Base-by-base conservation (phyloP, 2,888 invertebrate genomes). In the Phania funesta region DNA sequence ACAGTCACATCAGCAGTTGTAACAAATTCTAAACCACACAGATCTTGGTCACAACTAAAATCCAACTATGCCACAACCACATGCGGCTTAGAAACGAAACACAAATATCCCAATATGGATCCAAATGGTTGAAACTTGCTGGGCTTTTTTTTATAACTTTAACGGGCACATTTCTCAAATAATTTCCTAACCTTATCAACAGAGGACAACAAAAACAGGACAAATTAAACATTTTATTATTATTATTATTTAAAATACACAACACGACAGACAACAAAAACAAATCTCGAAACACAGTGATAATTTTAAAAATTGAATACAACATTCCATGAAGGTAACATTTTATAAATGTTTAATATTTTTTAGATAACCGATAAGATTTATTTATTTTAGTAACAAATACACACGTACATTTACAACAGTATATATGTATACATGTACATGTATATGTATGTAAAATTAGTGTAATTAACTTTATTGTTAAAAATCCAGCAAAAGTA, bases 91-190 rank as follows among this genome's bases (percentile, higher is more conserved):
- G 67, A 83, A 84, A 58, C 85, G 84, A 84, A 86, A 85, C 87
- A 89, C 86, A 88, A 90, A 58, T 87, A 89, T 60, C 89, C 90
- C 64, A 90, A 91, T 82, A 89, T 91, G 54, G 91, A 91, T 86
- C 91, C 91, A 41, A 91, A 91, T 83, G 91, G 91, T 84, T 91
- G 88, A 88, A 83, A 52, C 13, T 58, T 18, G 1, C 35, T 18
- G 9, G 38, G 18, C 24, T 18, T 24, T 54, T 16, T 41, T 2
- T 44, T 20, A 5, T 35, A 35, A 7, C 32, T 46, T 24, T 20
- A 35, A 35, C n/a, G 44, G 50, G 13, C 29, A 62, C 26, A 65
- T 67, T 74, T 62, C n/a, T 74, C 44, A 52, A 46, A 62, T 67
- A 29, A 73, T 67, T 46, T 44, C 58, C 16, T 18, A 20, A 46